Evolutionary conservation across 2,797 vertebrate species (phyloP).

Genomic region (Lophius americanus): DNA sequence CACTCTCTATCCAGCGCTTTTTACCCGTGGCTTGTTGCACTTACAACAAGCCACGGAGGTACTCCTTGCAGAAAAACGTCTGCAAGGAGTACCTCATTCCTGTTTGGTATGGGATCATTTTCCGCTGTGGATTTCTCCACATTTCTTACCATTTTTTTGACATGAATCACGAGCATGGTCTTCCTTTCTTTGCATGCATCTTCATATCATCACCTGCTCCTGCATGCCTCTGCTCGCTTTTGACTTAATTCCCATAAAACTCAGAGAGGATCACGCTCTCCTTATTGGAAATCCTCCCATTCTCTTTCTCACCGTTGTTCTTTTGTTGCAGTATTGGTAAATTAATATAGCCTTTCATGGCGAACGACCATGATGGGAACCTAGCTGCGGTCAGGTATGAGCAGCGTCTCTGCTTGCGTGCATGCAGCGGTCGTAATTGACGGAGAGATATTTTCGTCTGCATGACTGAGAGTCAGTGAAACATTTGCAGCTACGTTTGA

Average conservation of each 20-base stretch:
- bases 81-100: background rate
- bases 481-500: conserved; percentile 14
- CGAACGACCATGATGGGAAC: conserved; percentile 85
- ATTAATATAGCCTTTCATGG: conserved; percentile 86
- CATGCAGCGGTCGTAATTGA: conserved; percentile 40
- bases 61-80: too few relatives aligned
- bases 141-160: conserved; percentile 62
- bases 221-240: conserved; percentile 22
- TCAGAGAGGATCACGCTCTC: conserved; percentile 27
- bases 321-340: conserved; percentile 85
- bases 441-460: conserved; percentile 37
- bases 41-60: conserved; percentile 2
- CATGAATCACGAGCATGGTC: conserved; percentile 20
- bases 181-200: conserved; percentile 59
- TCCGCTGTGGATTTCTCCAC: conserved; percentile 18
- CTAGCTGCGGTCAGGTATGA: conserved; percentile 88
- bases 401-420: conserved; percentile 38
- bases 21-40: conserved; percentile 69
- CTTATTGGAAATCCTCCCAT: conserved; percentile 12
- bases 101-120: conserved; percentile 16
- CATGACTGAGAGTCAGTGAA: background rate
- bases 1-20: conserved; percentile 49
- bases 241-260: conserved; percentile 1
- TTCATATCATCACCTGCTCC: conserved; percentile 64
- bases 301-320: conserved; percentile 45